Base-by-base conservation (phyloP, 2,888 invertebrate genomes). In the Cetonia aurata region DNA sequence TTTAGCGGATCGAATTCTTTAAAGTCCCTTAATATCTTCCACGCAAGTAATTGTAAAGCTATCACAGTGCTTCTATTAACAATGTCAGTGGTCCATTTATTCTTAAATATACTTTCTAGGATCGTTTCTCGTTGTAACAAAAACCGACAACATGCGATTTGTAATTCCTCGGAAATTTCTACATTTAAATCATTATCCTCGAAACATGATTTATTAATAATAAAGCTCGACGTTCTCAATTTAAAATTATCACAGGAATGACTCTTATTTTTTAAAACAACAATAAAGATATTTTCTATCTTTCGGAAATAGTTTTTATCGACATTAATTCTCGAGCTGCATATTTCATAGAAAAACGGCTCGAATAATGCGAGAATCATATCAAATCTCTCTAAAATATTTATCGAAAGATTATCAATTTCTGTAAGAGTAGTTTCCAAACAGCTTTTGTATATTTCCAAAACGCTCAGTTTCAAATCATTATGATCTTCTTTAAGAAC, bases 311-410 rank as follows among this genome's bases (percentile, higher is more conserved):
- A 71, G n/a, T 69, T 65, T 12, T 74, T 62, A 15, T 72, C 56
- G 44, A 77, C 70, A 19, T 72, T 50, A 13, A 72, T 25, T 25
- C 71, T 75, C 48, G 69, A 65, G 67, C 77, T 76, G 72, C 79
- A 81, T 42, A 79, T 72, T 52, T 79, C 74, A 74, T 80, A 80
- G 48, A 79, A 66, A 42, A 79, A 75, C 70, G 78, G 77, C 74
- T 82, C 81, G 57, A 81, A 76, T 31, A 78, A 72, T 8, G 74
- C 76, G 33, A 70, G 71, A 60, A 79, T 75, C 15, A 69, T 52
- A 44, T 69, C 42, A 37, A 80, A 69, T 70, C 75, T 77, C 10
- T 57, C 53, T 33, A 56, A 60, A 9, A 80, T 71, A 50, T 74
- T 59, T n/a, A 53, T 41, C 13, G 74, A 67, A 53, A 74, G 77